These are phyloP conservation scores for Rhinophrynus dorsalis DNA, from an alignment of 2,797 vertebrate genomes.

Conservation along the genomic window DNA sequence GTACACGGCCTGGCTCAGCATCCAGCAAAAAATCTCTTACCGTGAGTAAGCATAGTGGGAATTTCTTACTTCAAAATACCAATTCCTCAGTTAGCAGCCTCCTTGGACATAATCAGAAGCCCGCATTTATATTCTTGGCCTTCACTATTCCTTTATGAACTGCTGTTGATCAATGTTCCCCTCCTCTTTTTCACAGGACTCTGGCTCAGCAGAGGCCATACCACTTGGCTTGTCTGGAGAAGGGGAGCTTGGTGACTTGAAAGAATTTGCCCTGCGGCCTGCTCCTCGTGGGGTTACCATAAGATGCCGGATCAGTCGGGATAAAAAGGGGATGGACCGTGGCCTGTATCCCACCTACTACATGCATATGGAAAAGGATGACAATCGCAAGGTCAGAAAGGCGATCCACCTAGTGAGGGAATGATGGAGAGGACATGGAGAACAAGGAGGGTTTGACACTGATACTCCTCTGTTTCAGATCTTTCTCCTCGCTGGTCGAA, in stretches of 20 bases:
- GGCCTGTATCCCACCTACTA: conserved; percentile 95
- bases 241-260: conserved; percentile 81
- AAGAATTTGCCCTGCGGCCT: conserved; percentile 85
- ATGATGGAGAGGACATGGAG: background rate
- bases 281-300: conserved; percentile 84
- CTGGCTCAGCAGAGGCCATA: conserved; percentile 7
- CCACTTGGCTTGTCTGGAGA: conserved; percentile 1
- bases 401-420: conserved; percentile 5
- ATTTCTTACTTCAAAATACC: background rate
- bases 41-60: conserved; percentile 65
- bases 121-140: background rate
- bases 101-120: background rate
- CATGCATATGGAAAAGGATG: conserved; percentile 94
- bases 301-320: conserved; percentile 88
- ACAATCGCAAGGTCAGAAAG: conserved; percentile 80
- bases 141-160: too few relatives aligned
- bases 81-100: background rate
- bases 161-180: background rate
- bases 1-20: conserved; percentile 77
- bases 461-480: conserved; percentile 64
- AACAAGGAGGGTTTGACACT: background rate
- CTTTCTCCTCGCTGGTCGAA: conserved; percentile 92
- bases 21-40: conserved; percentile 76
- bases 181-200: conserved; percentile 9
- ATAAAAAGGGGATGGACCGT: conserved; percentile 95